Conservation (phyloP, 2,797 vertebrate genomes). For the Gymnothorax javanicus region DNA sequence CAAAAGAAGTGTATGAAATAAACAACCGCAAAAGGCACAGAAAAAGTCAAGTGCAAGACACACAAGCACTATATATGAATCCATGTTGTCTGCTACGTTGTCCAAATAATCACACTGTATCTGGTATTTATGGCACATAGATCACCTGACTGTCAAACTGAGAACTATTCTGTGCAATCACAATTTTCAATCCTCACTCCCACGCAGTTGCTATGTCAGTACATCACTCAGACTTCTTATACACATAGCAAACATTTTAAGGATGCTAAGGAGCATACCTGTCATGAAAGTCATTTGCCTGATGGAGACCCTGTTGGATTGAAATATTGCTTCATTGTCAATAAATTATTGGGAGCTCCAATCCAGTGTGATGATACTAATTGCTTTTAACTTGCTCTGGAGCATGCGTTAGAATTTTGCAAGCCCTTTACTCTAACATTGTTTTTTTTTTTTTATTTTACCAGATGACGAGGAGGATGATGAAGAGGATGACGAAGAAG, state of each 20-base stretch:
- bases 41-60: not conserved
- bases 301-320: no score
- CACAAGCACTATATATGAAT: not conserved
- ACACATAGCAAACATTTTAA: constrained; percentile 42
- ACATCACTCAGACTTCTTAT: constrained; percentile 47
- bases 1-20: not conserved
- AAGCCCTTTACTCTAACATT: constrained; percentile 33
- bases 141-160: constrained; percentile 61
- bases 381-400: not conserved
- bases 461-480: constrained; percentile 70
- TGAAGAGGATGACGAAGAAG: constrained; percentile 75
- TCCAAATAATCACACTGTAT: constrained; percentile 13
- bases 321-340: no score
- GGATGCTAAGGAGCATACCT: constrained; percentile 20
- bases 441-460: constrained; percentile 31
- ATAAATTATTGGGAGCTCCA: no score
- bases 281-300: no score
- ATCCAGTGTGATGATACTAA: no score
- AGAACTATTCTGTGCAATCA: constrained; percentile 60
- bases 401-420: constrained; percentile 42
- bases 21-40: not conserved
- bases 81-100: not conserved
- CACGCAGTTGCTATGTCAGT: constrained; percentile 28
- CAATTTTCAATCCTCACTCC: constrained; percentile 54
- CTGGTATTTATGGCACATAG: not conserved